phyloP scores from a whole-genome alignment of 2,888 invertebrate genomes.

The Brenthis hecate region DNA sequence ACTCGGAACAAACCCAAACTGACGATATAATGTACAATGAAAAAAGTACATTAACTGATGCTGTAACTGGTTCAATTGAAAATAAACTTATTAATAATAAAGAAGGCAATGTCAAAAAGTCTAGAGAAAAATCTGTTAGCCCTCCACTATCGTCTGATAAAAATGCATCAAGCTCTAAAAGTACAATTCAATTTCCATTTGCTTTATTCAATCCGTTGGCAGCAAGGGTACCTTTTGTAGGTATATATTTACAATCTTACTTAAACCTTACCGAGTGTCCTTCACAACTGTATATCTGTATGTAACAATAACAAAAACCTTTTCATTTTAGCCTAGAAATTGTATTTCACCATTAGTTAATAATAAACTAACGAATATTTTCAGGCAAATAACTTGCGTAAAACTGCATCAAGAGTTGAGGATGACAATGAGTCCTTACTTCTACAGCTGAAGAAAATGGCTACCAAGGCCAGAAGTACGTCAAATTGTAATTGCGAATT shows the following conservation, averaged over 20 bases:
- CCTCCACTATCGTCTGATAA: slow-evolving; percentile 73
- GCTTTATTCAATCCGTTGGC: slow-evolving; percentile 76
- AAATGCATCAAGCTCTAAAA: slow-evolving; percentile 50
- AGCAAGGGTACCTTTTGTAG: slow-evolving; percentile 76
- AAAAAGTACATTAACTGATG: slow-evolving; percentile 49
- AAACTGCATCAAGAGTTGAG: slow-evolving; percentile 95
- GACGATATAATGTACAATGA: slow-evolving; percentile 45
- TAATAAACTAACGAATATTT: slow-evolving; percentile 75
- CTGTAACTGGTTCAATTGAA: slow-evolving; percentile 25
- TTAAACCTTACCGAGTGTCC: slow-evolving; percentile 31
- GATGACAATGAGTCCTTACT: slow-evolving; percentile 98
- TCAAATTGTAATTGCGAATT: slow-evolving; percentile 70
- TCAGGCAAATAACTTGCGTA: slow-evolving; percentile 93
- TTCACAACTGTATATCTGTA: slow-evolving; percentile 31
- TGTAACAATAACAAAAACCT: slow-evolving; percentile 45
- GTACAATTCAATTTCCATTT: slow-evolving; percentile 64
- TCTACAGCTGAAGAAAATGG: slow-evolving; percentile 98
- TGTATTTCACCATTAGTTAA: slow-evolving; percentile 47
- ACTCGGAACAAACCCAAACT: slow-evolving; percentile 49
- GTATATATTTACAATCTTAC: slow-evolving; percentile 57
- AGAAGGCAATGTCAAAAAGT: slow-evolving; percentile 20
- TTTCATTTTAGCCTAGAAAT: slow-evolving; percentile 40
- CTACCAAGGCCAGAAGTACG: slow-evolving; percentile 92
- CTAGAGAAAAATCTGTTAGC: slow-evolving; percentile 71
- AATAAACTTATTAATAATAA: slow-evolving; percentile 33